Conservation (phyloP, 2,113 vertebrate genomes). For the Morone saxatilis region DNA sequence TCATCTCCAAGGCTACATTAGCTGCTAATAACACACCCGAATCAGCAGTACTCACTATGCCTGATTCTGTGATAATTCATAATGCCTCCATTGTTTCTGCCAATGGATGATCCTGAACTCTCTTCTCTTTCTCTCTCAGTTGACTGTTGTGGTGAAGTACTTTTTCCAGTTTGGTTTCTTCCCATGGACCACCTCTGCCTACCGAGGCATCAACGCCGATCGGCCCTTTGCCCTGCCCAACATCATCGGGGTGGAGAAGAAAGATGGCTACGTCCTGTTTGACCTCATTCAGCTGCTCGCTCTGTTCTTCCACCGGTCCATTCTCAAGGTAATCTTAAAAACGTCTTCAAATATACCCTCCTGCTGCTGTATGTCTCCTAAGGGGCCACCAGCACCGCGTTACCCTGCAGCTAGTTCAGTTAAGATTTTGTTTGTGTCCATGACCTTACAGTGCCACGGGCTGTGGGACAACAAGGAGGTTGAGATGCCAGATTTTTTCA, state of each 20-base stretch:
- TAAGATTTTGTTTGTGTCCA: not conserved
- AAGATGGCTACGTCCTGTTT: conserved; percentile 76
- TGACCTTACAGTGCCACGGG: conserved; percentile 81
- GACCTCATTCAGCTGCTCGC: conserved; percentile 84
- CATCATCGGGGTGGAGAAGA: conserved; percentile 83
- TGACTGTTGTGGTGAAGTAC: conserved; percentile 87
- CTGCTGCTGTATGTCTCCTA: not conserved
- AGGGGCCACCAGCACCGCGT: rapidly evolving
- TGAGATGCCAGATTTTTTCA: conserved; percentile 83
- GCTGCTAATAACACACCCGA: not conserved
- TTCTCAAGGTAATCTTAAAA: conserved; percentile 76
- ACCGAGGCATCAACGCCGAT: conserved; percentile 81
- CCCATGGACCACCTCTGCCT: conserved; percentile 84
- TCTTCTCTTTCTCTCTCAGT: conserved; percentile 67
- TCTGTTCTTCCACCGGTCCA: conserved; percentile 83
- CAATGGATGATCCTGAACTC: not conserved
- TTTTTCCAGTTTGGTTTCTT: conserved; percentile 88
- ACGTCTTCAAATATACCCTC: not conserved
- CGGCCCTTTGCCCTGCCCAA: conserved; percentile 85
- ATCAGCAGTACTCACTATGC: not conserved
- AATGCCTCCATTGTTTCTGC: not conserved
- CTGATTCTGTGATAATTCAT: not conserved
- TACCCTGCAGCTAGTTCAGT: not conserved
- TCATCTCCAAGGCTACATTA: too few species aligned
- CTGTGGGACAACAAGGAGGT: conserved; percentile 87